Base-by-base conservation (phyloP, 2,888 invertebrate genomes). In the Harpalus rubripes region DNA sequence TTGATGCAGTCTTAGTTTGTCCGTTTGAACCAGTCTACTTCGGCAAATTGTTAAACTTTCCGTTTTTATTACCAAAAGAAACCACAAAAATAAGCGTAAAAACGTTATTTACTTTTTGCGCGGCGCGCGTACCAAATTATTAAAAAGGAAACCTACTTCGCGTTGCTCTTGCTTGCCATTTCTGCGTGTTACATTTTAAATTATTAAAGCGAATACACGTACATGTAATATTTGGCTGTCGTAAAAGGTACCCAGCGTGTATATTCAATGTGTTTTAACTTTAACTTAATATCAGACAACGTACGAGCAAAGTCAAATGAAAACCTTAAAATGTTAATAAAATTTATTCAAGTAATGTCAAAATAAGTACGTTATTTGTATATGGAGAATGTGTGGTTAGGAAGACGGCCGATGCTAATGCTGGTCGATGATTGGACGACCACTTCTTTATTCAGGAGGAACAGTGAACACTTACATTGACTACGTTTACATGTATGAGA, bases 21-120 rank as follows among this genome's bases (percentile, higher is more conserved):
- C 61, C 63, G 61, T 63, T 81, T 81, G 61, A 81, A 63, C 81
- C 68, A 63, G 39, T 56, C 44, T 44, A 74, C 74, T 74, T 74
- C 74, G 63, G 81, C 81, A 81, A 81, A 81, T 81, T 81, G 81
- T 81, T 81, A 81, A 81, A 81, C 81, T 81, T 81, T 81, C 81
- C 81, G 61, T 59, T 81, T 81, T 81, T 81, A 81, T 81, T 81
- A 44, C 59, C 81, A 81, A 59, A 59, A 81, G 63, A 41, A 81
- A 81, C 81, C 63, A 81, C 81, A 63, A 81, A 81, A 81, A 81
- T 81, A 81, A 81, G 81, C 81, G 81, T 81, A 81, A 81, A 79
- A 81, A 81, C 63, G 81, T 63, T 63, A 81, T 81, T 81, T 81
- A 63, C 81, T 81, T 81, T 81, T 80, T 81, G 44, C 81, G 63